Base-by-base conservation (phyloP, 2,888 invertebrate genomes). In the Quadroppia sp. region DNA sequence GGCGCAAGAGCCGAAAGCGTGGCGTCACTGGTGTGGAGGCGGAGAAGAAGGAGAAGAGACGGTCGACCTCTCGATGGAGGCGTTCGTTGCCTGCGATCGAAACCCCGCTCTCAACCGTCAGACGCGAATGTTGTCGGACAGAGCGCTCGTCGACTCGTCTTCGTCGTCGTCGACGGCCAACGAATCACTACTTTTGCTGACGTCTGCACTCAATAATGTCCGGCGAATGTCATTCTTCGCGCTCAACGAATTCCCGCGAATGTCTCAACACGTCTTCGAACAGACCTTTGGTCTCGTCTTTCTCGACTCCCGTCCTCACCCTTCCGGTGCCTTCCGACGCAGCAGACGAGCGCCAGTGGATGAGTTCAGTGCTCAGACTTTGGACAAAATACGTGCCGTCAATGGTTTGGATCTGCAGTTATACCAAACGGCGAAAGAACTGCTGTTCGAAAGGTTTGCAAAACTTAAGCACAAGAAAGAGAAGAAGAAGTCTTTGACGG, bases 81-180 rank as follows among this genome's bases (percentile, higher is more conserved):
- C 95, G 83, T 99, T 99, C 84, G 88, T 94, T 80, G 85, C 87
- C 36, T 99, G 99, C 82, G 89, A 90, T 7, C 89, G 90, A 83
- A 99, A 99, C 86, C 86, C 99, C 81, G 99, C 97, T 25, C 90
- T 89, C 81, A 98, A 99, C 84, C 81, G 99, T 76, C 97, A 98
- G 85, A 96, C 98, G 2, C 87, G 98, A 78, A 99, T 99, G 98
- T 83, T 99, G 80, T 93, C 98, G n/a, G 95, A 99, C 85, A 86
- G 99, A 78, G 91, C 92, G 75, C 86, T 96, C 71, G 90, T 98
- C 48, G 94, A 94, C 75, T 99, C 98, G 85, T 67, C 76, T 7
- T 76, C 76, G 9, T 71, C 71, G 17, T 77, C 91, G 85, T 87
- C 89, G 71, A 61, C 76, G 30, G 84, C 86, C 13, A 91, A 92